Evolutionary conservation across 1,140 invertebrate species (phyloP).

Genomic region (Drosophila kohkoa): DNA sequence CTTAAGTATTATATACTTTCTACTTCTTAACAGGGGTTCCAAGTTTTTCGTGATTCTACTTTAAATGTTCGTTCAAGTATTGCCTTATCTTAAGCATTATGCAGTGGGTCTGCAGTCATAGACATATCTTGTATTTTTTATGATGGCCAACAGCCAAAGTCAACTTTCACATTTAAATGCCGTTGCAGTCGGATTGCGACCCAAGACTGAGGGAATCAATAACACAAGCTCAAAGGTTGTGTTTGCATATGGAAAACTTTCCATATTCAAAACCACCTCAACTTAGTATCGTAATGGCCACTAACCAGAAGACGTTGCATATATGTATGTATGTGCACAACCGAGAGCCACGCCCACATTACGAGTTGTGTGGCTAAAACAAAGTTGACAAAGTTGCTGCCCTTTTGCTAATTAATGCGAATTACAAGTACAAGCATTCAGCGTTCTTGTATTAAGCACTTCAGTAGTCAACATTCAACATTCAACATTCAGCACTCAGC

Average conservation of each 20-base stretch:
- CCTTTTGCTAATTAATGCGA: slow-evolving; percentile 65
- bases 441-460: slow-evolving; percentile 12
- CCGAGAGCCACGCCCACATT: slow-evolving; percentile 17
- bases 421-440: slow-evolving; percentile 26
- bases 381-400: slow-evolving; percentile 25
- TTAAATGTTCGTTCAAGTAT: not conserved
- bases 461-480: slow-evolving; percentile 1
- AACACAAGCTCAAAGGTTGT: slow-evolving; percentile 42
- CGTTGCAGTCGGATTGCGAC: not conserved
- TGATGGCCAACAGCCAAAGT: slow-evolving; percentile 39
- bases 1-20: no score
- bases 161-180: slow-evolving; percentile 56
- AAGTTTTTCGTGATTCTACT: no score
- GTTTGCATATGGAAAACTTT: slow-evolving; percentile 45
- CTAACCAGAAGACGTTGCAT: not conserved
- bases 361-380: slow-evolving; percentile 45
- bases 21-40: no score
- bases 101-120: slow-evolving; percentile 8
- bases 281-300: no score
- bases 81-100: slow-evolving; percentile 15
- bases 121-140: slow-evolving; percentile 18
- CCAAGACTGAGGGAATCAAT: slow-evolving; percentile 45
- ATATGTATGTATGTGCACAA: not conserved
- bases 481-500: not conserved
- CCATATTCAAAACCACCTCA: not conserved